A percentile compares a stretch with the other conserved stretches of the same genome.
These are phyloP conservation scores for Danaus melanippus DNA, from an alignment of 1,140 invertebrate genomes.

Conservation along the genomic window DNA sequence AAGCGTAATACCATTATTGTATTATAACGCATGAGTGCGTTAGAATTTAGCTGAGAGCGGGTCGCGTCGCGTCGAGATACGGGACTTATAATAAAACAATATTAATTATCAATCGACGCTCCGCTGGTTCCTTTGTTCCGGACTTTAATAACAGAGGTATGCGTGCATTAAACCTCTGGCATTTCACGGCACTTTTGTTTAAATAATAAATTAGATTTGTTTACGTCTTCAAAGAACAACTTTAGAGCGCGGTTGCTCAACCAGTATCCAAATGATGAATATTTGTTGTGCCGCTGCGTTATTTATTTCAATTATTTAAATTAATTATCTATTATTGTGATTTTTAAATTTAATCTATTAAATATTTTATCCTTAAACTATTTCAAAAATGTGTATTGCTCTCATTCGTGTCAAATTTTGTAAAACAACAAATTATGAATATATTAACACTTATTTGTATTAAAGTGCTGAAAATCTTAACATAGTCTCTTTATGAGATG, in stretches of 20 bases:
- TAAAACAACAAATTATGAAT: too few species aligned
- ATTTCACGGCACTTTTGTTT: slow-evolving; percentile 61
- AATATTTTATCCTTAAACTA: too few species aligned
- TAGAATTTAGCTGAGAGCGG: slow-evolving; percentile 40
- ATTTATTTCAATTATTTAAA: too few species aligned
- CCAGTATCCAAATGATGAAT: slow-evolving; percentile 8
- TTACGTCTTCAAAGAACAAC: slow-evolving; percentile 44
- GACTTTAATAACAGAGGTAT: slow-evolving; percentile 59
- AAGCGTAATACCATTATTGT: slow-evolving; percentile 55
- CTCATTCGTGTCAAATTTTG: too few species aligned
- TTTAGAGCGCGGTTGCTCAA: slow-evolving; percentile 25
- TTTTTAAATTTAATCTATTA: too few species aligned
- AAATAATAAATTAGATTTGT: slow-evolving; percentile 65
- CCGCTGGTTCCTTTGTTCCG: slow-evolving; percentile 54
- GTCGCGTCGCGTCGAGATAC: slow-evolving; percentile 39
- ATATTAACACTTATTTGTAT: too few species aligned
- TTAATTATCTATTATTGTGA: too few species aligned
- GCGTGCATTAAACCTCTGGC: slow-evolving; percentile 54
- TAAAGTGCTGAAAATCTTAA: too few species aligned
- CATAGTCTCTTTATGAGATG: too few species aligned
- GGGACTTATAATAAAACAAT: slow-evolving; percentile 67
- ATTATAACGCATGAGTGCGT: slow-evolving; percentile 49
- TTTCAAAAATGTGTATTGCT: too few species aligned
- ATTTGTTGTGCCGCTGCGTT: too few species aligned
- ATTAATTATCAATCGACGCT: slow-evolving; percentile 66